Percentiles rank a stretch among this genome's conserved stretches.
Conservation (phyloP, 2,113 vertebrate species). For the Promerops cafer region DNA sequence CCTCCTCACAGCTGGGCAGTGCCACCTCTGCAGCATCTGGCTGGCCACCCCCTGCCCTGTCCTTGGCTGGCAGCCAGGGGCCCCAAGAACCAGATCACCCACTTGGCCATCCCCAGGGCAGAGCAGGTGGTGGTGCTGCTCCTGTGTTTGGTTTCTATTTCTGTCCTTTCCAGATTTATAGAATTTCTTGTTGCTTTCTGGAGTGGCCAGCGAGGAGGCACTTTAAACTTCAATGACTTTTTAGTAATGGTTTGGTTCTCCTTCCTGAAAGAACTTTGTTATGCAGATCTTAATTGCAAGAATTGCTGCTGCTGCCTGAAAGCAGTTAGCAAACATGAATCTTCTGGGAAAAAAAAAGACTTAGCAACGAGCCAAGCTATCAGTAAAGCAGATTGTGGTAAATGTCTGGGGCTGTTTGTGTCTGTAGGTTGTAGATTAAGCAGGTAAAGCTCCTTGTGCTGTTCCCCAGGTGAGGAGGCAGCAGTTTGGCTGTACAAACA, state of each 20-base stretch:
- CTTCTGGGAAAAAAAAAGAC: neutral
- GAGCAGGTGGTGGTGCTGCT: neutral
- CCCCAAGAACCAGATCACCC: neutral
- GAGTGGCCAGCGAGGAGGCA: neutral
- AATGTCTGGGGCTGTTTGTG: neutral
- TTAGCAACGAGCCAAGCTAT: neutral
- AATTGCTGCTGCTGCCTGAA: neutral
- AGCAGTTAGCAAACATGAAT: neutral
- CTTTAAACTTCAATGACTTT: neutral
- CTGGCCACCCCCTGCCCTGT: neutral
- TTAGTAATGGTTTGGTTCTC: neutral
- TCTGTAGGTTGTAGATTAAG: neutral
- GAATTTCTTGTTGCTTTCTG: neutral
- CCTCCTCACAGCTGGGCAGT: neutral
- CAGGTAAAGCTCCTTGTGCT: neutral
- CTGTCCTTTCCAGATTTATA: neutral
- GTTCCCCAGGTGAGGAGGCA: neutral
- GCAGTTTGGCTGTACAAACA: neutral
- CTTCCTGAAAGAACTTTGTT: neutral
- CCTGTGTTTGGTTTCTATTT: rapidly evolving
- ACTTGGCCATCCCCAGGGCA: neutral
- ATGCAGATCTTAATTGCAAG: neutral
- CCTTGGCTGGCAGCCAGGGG: neutral
- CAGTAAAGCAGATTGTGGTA: rapidly evolving
- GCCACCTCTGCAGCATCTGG: neutral